phyloP scores from a whole-genome alignment of 2,113 vertebrate genomes.

The Sceloporus undulatus region DNA sequence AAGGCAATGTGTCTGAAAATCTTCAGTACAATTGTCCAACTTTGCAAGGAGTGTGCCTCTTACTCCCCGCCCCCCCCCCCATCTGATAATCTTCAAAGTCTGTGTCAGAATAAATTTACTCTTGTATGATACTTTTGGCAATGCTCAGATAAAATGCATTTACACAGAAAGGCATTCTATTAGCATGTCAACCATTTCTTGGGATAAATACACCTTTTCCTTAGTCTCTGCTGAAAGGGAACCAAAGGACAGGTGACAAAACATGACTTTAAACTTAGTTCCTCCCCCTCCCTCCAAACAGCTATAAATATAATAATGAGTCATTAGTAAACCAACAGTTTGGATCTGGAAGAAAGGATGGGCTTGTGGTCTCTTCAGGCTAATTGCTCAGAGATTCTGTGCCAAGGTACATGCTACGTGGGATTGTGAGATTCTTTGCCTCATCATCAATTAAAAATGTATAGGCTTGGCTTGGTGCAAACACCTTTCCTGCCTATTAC shows the following conservation, averaged over 20 bases:
- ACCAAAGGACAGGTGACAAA: constrained; percentile 74
- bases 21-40: no score
- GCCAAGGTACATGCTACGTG: constrained; percentile 58
- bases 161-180: constrained; percentile 58
- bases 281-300: constrained; percentile 57
- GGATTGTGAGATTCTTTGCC: constrained; percentile 18
- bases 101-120: constrained; percentile 39
- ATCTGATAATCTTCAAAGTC: constrained; percentile 49
- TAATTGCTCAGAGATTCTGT: constrained; percentile 59
- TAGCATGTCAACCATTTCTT: constrained; percentile 63
- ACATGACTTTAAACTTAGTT: constrained; percentile 63
- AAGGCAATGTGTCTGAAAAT: no score
- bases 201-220: constrained; percentile 63
- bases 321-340: constrained; percentile 77
- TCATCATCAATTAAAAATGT: constrained; percentile 37
- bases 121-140: constrained; percentile 46
- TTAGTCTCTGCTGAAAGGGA: constrained; percentile 64
- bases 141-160: constrained; percentile 52
- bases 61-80: no score
- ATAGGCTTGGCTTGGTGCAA: background rate
- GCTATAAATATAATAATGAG: constrained; percentile 78
- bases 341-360: constrained; percentile 71
- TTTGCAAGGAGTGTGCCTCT: no score
- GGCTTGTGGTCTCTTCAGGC: constrained; percentile 66
- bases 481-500: background rate